Base-by-base conservation (phyloP, 2,113 vertebrate genomes). In the Hippocampus abdominalis region DNA sequence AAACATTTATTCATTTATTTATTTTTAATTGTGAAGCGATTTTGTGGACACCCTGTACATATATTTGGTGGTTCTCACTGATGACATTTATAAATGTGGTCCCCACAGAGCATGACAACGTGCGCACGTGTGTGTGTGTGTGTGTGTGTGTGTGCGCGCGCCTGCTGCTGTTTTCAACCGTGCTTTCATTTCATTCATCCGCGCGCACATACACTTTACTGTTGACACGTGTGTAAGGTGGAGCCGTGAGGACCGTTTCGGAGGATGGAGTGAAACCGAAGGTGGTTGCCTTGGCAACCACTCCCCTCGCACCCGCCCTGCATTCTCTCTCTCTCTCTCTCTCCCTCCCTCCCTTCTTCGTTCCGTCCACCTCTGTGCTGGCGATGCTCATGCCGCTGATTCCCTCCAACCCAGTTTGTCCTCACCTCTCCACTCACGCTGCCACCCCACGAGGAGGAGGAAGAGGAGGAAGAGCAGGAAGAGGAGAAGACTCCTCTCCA, bases 391-490 rank as follows among this genome's bases (percentile, higher is more conserved):
- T 78, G 86, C 88, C 77, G 85, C 84, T 82, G 83, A n/a, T 84
- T 87, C 82, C 85, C 69, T 85, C 88, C 78, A 84, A 42, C 82
- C 84, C 78, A 76, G 79, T 84, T 89, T 66, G 86, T 90, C 86
- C 83, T 89, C 84, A 82, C 88, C 89, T 87, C 85, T 84, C 84
- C 78, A 81, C 89, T 88, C 82, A 90, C 85, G 89, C 88, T 87
- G 87, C 81, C 71, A 84, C 85, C 78, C 67, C 70, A 86, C 81
- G 78, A 83, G 83, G 78, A 79, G 82, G 62, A 71, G 68, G 77
- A 86, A 69, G 71, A 78, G 23, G 74, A 80, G 57, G 68, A 86
- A n/a, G n/a, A n/a, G n/a, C n/a, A n/a, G 70, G 71, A 78, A 23
- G 74, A 80, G 57, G 68, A 86, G 86, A 80, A 82, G 83, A 79